A percentile compares a stretch with the other conserved stretches of the same genome.
Evolutionary conservation across 2,888 invertebrate species (phyloP).

Genomic region (Druceiella hillmani): DNA sequence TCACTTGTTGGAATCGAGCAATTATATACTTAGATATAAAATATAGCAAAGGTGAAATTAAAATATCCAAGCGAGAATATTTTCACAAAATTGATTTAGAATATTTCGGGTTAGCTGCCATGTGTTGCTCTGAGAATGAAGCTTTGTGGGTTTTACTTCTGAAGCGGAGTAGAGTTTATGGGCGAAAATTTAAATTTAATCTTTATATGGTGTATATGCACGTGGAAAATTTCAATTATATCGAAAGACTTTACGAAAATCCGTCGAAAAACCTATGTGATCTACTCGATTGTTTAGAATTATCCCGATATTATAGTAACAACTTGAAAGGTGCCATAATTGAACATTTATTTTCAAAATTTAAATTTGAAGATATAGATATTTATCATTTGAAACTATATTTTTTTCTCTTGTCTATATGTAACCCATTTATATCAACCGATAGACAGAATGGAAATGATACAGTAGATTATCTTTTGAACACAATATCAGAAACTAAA

Average conservation of each 20-base stretch:
- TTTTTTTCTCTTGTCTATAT: constrained; percentile 30
- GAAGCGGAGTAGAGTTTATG: constrained; percentile 31
- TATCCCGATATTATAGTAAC: constrained; percentile 32
- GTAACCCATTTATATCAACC: too few species aligned
- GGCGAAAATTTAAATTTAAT: constrained; percentile 31
- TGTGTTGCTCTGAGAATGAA: constrained; percentile 32
- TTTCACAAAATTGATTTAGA: constrained; percentile 30
- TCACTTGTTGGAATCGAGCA: too few species aligned
- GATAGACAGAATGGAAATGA: too few species aligned
- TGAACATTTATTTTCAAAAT: constrained; percentile 30
- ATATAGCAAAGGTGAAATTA: too few species aligned
- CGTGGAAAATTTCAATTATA: constrained; percentile 20
- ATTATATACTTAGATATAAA: too few species aligned
- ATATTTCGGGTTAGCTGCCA: constrained; percentile 30
- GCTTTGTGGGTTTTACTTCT: constrained; percentile 30
- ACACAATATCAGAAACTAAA: constrained; percentile 28
- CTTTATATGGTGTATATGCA: constrained; percentile 32
- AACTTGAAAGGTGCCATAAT: constrained; percentile 33
- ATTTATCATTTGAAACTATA: constrained; percentile 37
- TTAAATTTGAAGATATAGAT: constrained; percentile 28
- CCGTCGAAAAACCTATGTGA: constrained; percentile 31
- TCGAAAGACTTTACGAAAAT: constrained; percentile 31
- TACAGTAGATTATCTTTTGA: constrained; percentile 28
- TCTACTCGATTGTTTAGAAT: constrained; percentile 37
- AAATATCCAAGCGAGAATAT: too few species aligned